A percentile compares a stretch with the other conserved stretches of the same genome.
phyloP scores from a whole-genome alignment of 2,888 invertebrate genomes.

The Kuschelorhynchus macadamiae region DNA sequence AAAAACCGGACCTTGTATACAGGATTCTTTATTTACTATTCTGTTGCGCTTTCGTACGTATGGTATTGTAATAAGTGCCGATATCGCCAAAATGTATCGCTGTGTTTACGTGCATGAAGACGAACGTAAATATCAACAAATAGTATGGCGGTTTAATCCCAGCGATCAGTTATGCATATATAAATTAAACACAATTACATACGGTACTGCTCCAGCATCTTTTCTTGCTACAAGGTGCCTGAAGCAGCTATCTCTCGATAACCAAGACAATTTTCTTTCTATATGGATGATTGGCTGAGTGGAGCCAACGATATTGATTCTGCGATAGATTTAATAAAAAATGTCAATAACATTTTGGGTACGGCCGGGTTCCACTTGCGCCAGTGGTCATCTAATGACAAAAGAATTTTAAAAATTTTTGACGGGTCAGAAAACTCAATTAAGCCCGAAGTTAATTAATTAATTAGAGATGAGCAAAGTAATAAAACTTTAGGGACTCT shows the following conservation, averaged over 20 bases:
- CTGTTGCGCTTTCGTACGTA: constrained; percentile 48
- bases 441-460: too few species aligned
- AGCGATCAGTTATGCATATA: constrained; percentile 33
- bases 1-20: constrained; percentile 36
- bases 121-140: constrained; percentile 49
- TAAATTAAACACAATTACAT: constrained; percentile 43
- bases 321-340: neutral
- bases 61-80: constrained; percentile 50
- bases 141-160: constrained; percentile 48
- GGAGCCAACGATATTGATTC: constrained; percentile 1
- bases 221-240: constrained; percentile 42
- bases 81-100: constrained; percentile 55
- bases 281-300: constrained; percentile 26
- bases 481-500: constrained; percentile 16
- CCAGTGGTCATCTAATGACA: constrained; percentile 1
- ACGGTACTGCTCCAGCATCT: constrained; percentile 43
- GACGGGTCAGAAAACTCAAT: neutral
- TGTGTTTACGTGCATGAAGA: constrained; percentile 44
- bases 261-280: constrained; percentile 15
- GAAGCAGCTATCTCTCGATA: constrained; percentile 32
- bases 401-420: neutral
- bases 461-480: constrained; percentile 22
- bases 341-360: constrained; percentile 11
- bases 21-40: constrained; percentile 47
- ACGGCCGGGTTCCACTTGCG: constrained; percentile 10